A percentile compares a stretch with the other conserved stretches of the same genome.
Evolutionary conservation across 2,797 vertebrate species (phyloP).

Genomic region (Emydoidea blandingii): DNA sequence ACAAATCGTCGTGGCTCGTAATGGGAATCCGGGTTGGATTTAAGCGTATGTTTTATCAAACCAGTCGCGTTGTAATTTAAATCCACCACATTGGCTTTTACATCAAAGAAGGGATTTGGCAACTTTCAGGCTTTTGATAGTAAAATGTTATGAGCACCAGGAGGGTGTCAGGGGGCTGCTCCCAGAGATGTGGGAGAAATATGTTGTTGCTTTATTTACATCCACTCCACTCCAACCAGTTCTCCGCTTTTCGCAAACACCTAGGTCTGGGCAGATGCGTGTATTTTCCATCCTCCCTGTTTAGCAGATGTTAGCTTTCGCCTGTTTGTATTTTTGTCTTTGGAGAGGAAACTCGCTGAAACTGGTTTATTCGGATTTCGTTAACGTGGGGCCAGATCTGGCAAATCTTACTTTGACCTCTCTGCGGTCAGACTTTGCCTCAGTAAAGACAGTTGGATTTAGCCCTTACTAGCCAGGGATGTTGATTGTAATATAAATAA

Average conservation of each 20-base stretch:
- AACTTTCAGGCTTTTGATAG: not conserved
- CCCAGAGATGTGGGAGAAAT: not conserved
- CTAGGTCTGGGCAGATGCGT: not conserved
- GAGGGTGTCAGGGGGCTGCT: not conserved
- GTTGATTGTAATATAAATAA: not conserved
- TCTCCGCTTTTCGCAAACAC: not conserved
- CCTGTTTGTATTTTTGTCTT: not conserved
- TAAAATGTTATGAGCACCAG: constrained; percentile 13
- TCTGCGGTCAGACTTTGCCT: not conserved
- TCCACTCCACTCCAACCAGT: not conserved
- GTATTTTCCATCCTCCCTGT: not conserved
- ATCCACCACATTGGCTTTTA: not conserved
- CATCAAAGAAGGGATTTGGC: constrained; percentile 11
- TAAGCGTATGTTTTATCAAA: not conserved
- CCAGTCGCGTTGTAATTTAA: not conserved
- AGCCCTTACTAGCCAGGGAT: not conserved
- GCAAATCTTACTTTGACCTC: not conserved
- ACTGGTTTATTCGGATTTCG: not conserved
- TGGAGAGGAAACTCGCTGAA: not conserved
- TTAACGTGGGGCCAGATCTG: not conserved
- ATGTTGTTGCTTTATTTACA: not conserved
- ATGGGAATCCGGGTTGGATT: too few species aligned
- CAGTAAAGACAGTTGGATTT: not conserved
- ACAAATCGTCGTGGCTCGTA: too few species aligned
- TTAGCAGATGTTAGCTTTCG: not conserved